phyloP scores from a whole-genome alignment of 2,888 invertebrate species.

The Lithophane leautieri region DNA sequence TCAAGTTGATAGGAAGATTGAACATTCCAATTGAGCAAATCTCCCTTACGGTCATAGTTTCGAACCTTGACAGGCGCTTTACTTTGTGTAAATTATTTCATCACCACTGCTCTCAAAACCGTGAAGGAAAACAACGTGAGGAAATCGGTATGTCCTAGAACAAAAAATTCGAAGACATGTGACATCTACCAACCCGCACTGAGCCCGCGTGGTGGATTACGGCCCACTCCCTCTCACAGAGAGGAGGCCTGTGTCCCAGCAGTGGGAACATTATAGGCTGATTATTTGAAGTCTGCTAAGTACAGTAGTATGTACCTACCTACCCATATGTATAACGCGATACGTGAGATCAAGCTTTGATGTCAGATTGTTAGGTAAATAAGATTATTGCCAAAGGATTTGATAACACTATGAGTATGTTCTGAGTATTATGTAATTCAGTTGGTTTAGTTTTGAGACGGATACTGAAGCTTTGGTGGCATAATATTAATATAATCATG shows the following conservation, averaged over 20 bases:
- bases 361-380: constrained; percentile 36
- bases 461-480: not conserved
- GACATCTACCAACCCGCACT: too few species aligned
- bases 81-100: too few species aligned
- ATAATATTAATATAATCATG: not conserved
- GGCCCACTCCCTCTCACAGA: too few species aligned
- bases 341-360: constrained; percentile 39
- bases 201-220: too few species aligned
- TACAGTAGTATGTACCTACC: not conserved
- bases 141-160: too few species aligned
- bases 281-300: not conserved
- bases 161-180: too few species aligned
- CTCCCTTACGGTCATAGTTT: too few species aligned
- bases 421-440: constrained; percentile 15
- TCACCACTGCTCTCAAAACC: too few species aligned
- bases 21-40: constrained; percentile 26
- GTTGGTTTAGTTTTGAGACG: constrained; percentile 1
- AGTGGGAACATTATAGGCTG: too few species aligned
- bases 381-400: constrained; percentile 33
- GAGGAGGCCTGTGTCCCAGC: too few species aligned
- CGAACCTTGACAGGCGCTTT: too few species aligned
- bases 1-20: not conserved
- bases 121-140: too few species aligned
- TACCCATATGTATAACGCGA: not conserved
- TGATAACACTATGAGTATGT: not conserved